Percentiles rank a stretch among this genome's conserved stretches.
Evolutionary conservation across 2,113 vertebrate species (phyloP).

Genomic region (Thomomys bottae): DNA sequence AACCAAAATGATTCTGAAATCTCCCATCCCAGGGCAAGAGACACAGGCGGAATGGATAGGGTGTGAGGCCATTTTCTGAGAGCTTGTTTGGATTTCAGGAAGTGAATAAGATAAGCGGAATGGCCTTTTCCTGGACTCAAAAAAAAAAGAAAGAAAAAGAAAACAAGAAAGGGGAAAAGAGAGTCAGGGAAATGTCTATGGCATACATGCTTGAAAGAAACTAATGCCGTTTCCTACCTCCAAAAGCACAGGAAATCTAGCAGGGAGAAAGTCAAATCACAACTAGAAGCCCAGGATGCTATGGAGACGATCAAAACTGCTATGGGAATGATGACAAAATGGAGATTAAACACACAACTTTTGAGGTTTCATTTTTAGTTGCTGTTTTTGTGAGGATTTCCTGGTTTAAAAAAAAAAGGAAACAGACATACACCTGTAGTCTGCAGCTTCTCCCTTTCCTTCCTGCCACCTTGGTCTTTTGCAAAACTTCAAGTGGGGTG

Average conservation of each 20-base stretch:
- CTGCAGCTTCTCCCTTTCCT: neutral
- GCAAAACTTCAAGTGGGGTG: neutral
- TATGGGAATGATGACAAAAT: neutral
- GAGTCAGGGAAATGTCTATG: constrained; percentile 2
- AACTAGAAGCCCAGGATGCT: neutral
- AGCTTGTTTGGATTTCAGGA: constrained; percentile 86
- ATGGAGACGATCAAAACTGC: neutral
- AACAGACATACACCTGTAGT: neutral
- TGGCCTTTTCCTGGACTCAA: constrained; percentile 82
- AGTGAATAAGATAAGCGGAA: constrained; percentile 85
- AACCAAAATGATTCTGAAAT: constrained; percentile 75
- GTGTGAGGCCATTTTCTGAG: constrained; percentile 78
- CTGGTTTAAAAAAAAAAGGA: neutral
- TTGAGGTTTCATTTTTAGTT: neutral
- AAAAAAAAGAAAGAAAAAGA: constrained; percentile 31
- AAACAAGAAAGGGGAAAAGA: constrained; percentile 12
- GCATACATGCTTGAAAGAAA: constrained; percentile 75
- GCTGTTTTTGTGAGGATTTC: neutral
- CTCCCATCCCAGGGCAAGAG: constrained; percentile 70
- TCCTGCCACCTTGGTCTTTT: no score
- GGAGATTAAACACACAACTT: neutral
- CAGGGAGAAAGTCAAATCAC: constrained; percentile 11
- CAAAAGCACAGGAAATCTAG: constrained; percentile 59
- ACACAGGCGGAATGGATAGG: constrained; percentile 79
- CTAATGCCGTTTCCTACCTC: constrained; percentile 72